Evolutionary conservation across 1,140 invertebrate genomes (phyloP).

Genomic region (Conus betulinus): DNA sequence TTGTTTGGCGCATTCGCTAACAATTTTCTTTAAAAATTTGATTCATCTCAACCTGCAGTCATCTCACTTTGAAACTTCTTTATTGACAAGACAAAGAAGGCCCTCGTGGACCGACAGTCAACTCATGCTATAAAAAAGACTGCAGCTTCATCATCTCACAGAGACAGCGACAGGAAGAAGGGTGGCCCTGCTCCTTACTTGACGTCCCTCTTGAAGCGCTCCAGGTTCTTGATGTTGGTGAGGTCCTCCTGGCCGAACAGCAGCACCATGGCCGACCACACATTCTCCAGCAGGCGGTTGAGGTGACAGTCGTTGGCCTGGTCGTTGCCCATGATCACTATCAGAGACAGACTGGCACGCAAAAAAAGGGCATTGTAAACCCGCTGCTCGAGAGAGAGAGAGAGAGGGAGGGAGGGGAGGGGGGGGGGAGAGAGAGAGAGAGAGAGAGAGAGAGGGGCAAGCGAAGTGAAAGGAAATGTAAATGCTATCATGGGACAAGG

Average conservation of each 20-base stretch:
- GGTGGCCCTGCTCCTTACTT: constrained; percentile 75
- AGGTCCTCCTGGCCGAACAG: constrained; percentile 87
- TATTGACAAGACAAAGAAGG: too few species aligned
- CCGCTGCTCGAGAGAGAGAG: not conserved
- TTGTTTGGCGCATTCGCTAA: too few species aligned
- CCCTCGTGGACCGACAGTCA: too few species aligned
- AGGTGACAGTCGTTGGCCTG: constrained; percentile 70
- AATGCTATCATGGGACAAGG: not conserved
- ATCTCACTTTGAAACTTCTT: too few species aligned
- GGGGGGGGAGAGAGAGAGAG: not conserved
- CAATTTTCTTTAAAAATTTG: too few species aligned
- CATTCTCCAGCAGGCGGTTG: constrained; percentile 80
- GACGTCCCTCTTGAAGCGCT: constrained; percentile 87
- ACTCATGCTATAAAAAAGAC: too few species aligned
- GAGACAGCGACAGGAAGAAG: not conserved
- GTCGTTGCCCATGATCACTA: constrained; percentile 74
- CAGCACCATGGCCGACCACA: constrained; percentile 86
- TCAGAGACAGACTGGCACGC: constrained; percentile 73
- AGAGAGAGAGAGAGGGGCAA: too few species aligned
- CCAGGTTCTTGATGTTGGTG: constrained; percentile 84
- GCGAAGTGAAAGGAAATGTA: too few species aligned
- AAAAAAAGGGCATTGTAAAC: not conserved
- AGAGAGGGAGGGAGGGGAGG: too few species aligned
- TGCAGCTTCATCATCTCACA: too few species aligned
- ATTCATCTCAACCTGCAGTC: too few species aligned